phyloP scores from a whole-genome alignment of 92 coral and sea anemone species.

The Umimayanthus chanpuru region DNA sequence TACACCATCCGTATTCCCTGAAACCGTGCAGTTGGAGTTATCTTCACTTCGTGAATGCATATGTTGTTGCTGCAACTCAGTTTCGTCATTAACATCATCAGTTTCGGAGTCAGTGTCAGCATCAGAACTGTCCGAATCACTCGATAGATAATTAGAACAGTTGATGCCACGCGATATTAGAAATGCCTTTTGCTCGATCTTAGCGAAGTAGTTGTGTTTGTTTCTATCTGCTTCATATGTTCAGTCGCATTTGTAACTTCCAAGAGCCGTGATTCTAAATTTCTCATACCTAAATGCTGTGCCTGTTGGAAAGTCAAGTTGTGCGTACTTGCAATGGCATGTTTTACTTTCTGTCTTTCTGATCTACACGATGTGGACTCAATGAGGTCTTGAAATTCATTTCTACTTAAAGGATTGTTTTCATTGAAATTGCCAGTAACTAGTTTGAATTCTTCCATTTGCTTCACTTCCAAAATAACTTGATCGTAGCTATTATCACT shows the following conservation, averaged over 20 bases:
- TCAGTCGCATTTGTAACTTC: slow-evolving; percentile 20
- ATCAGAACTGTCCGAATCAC: not conserved
- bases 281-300: slow-evolving; percentile 17
- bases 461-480: not conserved
- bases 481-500: not conserved
- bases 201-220: slow-evolving; percentile 43
- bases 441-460: not conserved
- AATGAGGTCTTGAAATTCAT: slow-evolving; percentile 7
- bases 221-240: slow-evolving; percentile 10
- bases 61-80: not conserved
- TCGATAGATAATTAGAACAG: not conserved
- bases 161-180: not conserved
- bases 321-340: slow-evolving; percentile 43
- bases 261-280: slow-evolving; percentile 26
- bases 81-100: too few species aligned
- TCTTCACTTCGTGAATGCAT: too few species aligned
- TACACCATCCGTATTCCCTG: too few species aligned
- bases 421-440: not conserved
- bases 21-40: too few species aligned
- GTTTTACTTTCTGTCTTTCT: slow-evolving; percentile 45
- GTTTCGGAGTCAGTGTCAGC: not conserved
- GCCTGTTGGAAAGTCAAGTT: slow-evolving; percentile 44
- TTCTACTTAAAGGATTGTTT: not conserved
- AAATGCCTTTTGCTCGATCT: slow-evolving; percentile 38
- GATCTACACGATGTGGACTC: slow-evolving; percentile 24